Evolutionary conservation across 2,888 invertebrate species (phyloP).

Genomic region (Aleiodes testaceus): DNA sequence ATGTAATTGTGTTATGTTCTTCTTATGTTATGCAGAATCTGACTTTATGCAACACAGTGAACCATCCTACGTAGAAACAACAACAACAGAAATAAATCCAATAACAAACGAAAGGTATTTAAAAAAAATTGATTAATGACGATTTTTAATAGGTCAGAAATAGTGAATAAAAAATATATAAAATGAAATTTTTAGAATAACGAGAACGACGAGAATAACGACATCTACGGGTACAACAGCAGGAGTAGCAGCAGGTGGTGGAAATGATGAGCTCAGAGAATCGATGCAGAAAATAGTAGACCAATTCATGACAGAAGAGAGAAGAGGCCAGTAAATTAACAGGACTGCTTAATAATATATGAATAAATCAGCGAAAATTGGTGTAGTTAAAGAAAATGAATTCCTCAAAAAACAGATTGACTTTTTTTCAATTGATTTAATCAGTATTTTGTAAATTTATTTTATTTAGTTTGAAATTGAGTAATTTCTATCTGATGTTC

Average conservation of each 20-base stretch:
- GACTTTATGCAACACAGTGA: constrained; percentile 78
- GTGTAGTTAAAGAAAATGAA: constrained; percentile 22
- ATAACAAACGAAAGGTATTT: constrained; percentile 75
- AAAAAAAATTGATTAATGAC: background rate
- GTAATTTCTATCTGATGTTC: constrained; percentile 10
- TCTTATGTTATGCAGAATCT: constrained; percentile 73
- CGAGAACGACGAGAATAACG: constrained; percentile 74
- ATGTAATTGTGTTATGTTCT: constrained; percentile 50
- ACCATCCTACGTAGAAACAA: constrained; percentile 75
- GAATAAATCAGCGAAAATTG: constrained; percentile 28
- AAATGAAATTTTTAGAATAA: constrained; percentile 70
- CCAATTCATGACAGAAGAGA: constrained; percentile 75
- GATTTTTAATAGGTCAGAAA: constrained; percentile 3
- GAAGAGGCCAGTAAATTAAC: constrained; percentile 70
- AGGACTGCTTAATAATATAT: constrained; percentile 25
- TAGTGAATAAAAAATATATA: background rate
- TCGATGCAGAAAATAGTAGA: constrained; percentile 76
- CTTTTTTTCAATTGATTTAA: constrained; percentile 26
- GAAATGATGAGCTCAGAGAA: constrained; percentile 72
- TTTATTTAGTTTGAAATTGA: constrained; percentile 9
- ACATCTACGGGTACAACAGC: constrained; percentile 59
- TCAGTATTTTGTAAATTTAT: constrained; percentile 28
- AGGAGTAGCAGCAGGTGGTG: too few relatives aligned
- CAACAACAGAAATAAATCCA: constrained; percentile 74
- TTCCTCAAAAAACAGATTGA: constrained; percentile 29